Evolutionary conservation across 2,888 invertebrate genomes (phyloP).

Genomic region (Dermolepida albohirtum): DNA sequence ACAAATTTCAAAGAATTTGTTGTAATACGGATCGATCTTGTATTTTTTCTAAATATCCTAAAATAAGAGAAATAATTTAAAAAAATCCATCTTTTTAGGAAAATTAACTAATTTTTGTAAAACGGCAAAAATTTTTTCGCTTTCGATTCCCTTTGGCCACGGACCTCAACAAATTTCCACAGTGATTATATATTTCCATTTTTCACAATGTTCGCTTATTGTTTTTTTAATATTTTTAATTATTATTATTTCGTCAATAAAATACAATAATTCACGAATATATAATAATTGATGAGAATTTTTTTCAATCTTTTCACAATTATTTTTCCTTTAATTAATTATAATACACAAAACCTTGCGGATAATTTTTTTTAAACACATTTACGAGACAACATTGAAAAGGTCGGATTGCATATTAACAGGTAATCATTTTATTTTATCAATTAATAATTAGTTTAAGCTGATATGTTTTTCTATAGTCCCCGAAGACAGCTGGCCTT

Average conservation of each 20-base stretch:
- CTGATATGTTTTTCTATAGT: conserved; percentile 80
- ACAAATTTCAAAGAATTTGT: too few species aligned
- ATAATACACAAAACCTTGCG: conserved; percentile 58
- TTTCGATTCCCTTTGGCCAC: not conserved
- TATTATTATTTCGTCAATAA: conserved; percentile 7
- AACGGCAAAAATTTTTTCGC: too few species aligned
- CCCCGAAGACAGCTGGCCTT: conserved; percentile 68
- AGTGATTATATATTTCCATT: conserved; percentile 3
- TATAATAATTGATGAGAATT: conserved; percentile 43
- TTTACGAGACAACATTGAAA: conserved; percentile 66
- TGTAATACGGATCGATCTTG: too few species aligned
- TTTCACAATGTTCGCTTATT: not conserved
- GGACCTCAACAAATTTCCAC: conserved; percentile 1
- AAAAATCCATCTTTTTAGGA: too few species aligned
- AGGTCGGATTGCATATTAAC: conserved; percentile 66
- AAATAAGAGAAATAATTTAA: too few species aligned
- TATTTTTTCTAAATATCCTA: too few species aligned
- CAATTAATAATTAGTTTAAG: conserved; percentile 65
- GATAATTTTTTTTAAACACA: conserved; percentile 59
- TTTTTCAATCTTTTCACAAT: not conserved
- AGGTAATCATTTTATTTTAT: conserved; percentile 64
- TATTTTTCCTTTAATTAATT: conserved; percentile 9
- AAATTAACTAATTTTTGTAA: too few species aligned
- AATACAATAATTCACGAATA: conserved; percentile 5
- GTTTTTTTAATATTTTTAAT: not conserved